Percentiles rank a stretch among this genome's conserved stretches.
phyloP scores from a whole-genome alignment of 2,888 invertebrate species.

The Nymphalis urticae region DNA sequence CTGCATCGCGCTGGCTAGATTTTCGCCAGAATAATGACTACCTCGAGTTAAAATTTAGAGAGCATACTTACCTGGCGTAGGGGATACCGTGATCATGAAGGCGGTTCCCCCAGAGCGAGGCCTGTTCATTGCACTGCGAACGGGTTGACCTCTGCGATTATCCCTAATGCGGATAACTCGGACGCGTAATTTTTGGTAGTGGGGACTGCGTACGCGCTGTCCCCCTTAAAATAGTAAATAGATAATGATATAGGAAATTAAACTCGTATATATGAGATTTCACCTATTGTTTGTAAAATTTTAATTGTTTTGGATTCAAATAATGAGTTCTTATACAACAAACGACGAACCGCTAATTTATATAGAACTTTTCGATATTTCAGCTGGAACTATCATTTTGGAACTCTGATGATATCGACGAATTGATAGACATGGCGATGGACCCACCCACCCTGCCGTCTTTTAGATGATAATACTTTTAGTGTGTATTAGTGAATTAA shows the following conservation, averaged over 20 bases:
- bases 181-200: slow-evolving; percentile 1
- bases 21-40: too few relatives aligned
- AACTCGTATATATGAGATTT: too few relatives aligned
- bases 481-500: slow-evolving; percentile 25
- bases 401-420: slow-evolving; percentile 75
- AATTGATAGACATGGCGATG: slow-evolving; percentile 74
- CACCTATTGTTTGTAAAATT: too few relatives aligned
- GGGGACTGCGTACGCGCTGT: too few relatives aligned
- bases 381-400: slow-evolving; percentile 75
- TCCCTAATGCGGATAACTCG: slow-evolving; percentile 4
- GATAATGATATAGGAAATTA: too few relatives aligned
- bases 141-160: slow-evolving; percentile 4
- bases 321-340: neutral
- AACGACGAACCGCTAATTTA: neutral
- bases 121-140: neutral
- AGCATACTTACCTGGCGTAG: too few relatives aligned
- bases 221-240: too few relatives aligned
- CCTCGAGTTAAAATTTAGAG: too few relatives aligned
- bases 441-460: slow-evolving; percentile 62
- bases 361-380: slow-evolving; percentile 38
- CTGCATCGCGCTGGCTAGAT: too few relatives aligned
- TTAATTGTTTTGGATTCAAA: too few relatives aligned
- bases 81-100: too few relatives aligned
- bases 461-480: slow-evolving; percentile 40
- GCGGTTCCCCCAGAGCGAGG: too few relatives aligned